A percentile compares a stretch with the other conserved stretches of the same genome.
Evolutionary conservation across 2,888 invertebrate genomes (phyloP).

Genomic region (Elegia similella): DNA sequence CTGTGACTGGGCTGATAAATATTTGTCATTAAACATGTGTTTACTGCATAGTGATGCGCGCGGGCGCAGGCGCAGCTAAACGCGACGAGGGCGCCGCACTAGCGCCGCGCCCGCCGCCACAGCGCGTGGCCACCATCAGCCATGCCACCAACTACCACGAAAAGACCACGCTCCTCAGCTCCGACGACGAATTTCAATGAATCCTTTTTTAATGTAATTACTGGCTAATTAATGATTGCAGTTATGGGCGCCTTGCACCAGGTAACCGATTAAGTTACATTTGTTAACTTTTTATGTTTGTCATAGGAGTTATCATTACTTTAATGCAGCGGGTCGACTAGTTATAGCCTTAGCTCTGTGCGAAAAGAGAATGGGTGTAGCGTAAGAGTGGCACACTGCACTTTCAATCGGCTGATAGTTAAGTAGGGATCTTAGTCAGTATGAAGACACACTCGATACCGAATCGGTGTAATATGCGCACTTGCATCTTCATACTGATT

Average conservation of each 20-base stretch:
- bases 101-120: slow-evolving; percentile 84
- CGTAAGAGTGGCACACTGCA: too few relatives aligned
- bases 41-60: slow-evolving; percentile 62
- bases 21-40: not conserved
- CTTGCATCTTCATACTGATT: too few relatives aligned
- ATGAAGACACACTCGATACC: too few relatives aligned
- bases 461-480: too few relatives aligned
- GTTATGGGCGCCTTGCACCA: not conserved
- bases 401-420: too few relatives aligned
- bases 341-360: too few relatives aligned
- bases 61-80: slow-evolving; percentile 53
- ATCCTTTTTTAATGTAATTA: slow-evolving; percentile 16
- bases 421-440: too few relatives aligned
- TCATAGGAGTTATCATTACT: too few relatives aligned
- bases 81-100: slow-evolving; percentile 72
- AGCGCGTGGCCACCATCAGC: slow-evolving; percentile 89
- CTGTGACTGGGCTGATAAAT: too few relatives aligned
- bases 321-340: too few relatives aligned
- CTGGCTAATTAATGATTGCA: not conserved
- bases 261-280: not conserved
- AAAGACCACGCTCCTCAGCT: slow-evolving; percentile 96
- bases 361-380: too few relatives aligned
- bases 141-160: slow-evolving; percentile 92
- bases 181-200: slow-evolving; percentile 97
- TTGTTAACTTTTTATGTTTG: not conserved